These are phyloP conservation scores for Oryctolagus cuniculus DNA, from an alignment of 2,113 vertebrate genomes.

Conservation along the genomic window DNA sequence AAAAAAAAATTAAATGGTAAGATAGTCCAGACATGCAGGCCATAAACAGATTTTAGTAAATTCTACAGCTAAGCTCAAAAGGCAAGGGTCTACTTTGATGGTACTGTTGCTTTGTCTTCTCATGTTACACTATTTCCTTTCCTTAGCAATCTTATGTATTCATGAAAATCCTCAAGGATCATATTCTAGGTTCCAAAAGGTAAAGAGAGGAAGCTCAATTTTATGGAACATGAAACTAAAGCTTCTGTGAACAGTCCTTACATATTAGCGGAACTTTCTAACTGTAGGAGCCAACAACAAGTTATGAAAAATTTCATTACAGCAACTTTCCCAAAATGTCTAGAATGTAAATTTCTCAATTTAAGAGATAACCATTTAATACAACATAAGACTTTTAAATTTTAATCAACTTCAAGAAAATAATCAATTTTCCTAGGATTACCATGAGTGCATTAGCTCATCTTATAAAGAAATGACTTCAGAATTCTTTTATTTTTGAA, in stretches of 20 bases:
- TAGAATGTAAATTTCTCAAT: background rate
- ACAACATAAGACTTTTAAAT: background rate
- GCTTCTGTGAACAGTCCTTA: constrained; percentile 43
- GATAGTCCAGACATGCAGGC: background rate
- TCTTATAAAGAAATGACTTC: constrained; percentile 40
- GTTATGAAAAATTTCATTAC: background rate
- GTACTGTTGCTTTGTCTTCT: constrained; percentile 64
- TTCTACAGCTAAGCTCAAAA: constrained; percentile 2
- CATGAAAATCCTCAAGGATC: constrained; percentile 44
- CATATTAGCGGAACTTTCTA: background rate
- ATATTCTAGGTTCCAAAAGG: constrained; percentile 43
- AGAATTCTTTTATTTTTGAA: constrained; percentile 1
- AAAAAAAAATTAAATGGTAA: too few relatives aligned
- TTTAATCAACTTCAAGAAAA: constrained; percentile 13
- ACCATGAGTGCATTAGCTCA: background rate
- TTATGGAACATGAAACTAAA: constrained; percentile 62
- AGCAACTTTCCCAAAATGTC: background rate
- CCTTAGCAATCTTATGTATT: constrained; percentile 37
- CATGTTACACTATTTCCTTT: constrained; percentile 64
- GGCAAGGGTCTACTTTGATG: constrained; percentile 52
- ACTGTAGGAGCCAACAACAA: background rate
- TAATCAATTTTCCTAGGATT: background rate
- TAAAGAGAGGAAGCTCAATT: constrained; percentile 64
- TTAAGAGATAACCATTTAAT: constrained; percentile 37
- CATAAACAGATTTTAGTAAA: constrained; percentile 19